Conservation (phyloP, 2,113 vertebrate species). For the Colinus virginianus region DNA sequence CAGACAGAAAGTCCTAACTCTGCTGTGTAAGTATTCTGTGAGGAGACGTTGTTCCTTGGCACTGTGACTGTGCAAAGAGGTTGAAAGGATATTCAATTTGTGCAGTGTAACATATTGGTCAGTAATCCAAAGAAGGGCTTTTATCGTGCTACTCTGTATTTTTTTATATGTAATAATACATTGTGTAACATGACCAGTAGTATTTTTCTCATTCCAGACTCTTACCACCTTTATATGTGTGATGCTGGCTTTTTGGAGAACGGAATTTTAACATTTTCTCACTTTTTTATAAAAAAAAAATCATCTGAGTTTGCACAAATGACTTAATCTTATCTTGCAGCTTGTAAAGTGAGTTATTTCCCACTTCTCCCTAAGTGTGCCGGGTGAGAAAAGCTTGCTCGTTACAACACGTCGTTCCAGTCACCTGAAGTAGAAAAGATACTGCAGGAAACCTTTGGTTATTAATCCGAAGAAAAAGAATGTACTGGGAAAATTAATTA, state of each 20-base stretch:
- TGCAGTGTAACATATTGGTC: neutral
- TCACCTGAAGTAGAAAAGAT: neutral
- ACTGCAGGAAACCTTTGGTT: neutral
- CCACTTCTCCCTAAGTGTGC: neutral
- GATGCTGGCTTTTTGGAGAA: neutral
- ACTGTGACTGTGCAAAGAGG: neutral
- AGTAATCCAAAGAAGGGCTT: neutral
- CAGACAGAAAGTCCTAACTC: neutral
- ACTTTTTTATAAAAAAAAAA: neutral
- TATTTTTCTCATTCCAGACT: neutral
- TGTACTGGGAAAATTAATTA: neutral
- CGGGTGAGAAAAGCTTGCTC: neutral
- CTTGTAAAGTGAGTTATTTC: neutral
- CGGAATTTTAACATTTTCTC: neutral
- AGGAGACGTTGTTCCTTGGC: neutral
- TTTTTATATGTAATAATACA: neutral
- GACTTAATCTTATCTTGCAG: neutral
- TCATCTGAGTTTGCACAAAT: neutral
- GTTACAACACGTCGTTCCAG: neutral
- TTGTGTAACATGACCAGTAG: neutral
- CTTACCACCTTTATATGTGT: neutral
- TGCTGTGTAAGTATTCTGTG: neutral
- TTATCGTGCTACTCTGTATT: accelerated
- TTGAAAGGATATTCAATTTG: neutral
- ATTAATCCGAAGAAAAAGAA: neutral